A percentile compares a stretch with the other conserved stretches of the same genome.
These are phyloP conservation scores for Paguma larvata DNA, from an alignment of 2,797 vertebrate genomes.

Conservation along the genomic window DNA sequence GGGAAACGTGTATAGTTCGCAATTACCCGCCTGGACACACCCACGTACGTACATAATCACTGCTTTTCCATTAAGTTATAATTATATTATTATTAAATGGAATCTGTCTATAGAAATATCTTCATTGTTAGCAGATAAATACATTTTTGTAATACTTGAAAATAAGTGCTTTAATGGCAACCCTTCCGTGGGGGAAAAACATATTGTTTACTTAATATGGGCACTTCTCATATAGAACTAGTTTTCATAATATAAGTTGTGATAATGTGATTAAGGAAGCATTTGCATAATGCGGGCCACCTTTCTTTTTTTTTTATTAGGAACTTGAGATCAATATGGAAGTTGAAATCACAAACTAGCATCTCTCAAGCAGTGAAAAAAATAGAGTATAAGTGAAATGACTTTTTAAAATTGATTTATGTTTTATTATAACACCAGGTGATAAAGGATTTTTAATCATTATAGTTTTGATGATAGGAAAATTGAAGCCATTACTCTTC, in stretches of 20 bases:
- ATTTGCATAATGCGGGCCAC: neutral
- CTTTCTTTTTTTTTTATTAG: constrained; percentile 21
- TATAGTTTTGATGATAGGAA: constrained; percentile 50
- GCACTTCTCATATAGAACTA: neutral
- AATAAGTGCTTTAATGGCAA: neutral
- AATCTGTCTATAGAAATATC: neutral
- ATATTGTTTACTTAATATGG: neutral
- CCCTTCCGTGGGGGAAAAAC: neutral
- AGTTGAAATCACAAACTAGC: constrained; percentile 8
- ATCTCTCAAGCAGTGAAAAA: neutral
- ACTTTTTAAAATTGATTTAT: neutral
- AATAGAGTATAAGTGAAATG: neutral
- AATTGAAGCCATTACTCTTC: constrained; percentile 15
- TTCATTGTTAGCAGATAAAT: constrained; percentile 5
- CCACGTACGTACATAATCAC: neutral
- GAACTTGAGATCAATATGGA: neutral
- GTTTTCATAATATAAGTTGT: constrained; percentile 13
- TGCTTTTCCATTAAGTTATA: constrained; percentile 3
- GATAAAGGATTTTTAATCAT: constrained; percentile 63
- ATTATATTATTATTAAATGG: constrained; percentile 30
- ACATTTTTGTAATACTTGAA: neutral
- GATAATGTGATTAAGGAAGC: neutral
- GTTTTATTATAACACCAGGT: constrained; percentile 20
- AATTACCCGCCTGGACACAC: neutral
- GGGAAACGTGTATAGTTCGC: neutral